These are phyloP conservation scores for Chaenogobius annularis DNA, from an alignment of 2,113 vertebrate genomes.

Conservation along the genomic window DNA sequence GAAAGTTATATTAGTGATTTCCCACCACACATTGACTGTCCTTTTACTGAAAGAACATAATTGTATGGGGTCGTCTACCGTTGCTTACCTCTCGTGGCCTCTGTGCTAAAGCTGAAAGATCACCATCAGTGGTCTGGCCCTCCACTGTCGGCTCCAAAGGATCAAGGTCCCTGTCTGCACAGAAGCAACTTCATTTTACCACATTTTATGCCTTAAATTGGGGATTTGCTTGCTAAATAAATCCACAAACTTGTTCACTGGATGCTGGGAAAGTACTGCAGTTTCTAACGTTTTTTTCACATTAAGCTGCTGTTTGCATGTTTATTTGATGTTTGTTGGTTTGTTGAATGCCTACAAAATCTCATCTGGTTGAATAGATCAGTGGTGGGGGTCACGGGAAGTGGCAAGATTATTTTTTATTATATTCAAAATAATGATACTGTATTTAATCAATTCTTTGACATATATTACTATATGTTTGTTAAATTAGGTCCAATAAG, in stretches of 20 bases:
- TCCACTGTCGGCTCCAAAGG: constrained; percentile 53
- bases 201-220: constrained; percentile 45
- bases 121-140: constrained; percentile 45
- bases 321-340: not conserved
- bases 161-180: constrained; percentile 51
- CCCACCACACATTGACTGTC: constrained; percentile 4
- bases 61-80: constrained; percentile 23
- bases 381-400: no score
- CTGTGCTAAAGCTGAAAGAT: constrained; percentile 41
- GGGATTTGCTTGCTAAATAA: constrained; percentile 24
- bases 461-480: no score
- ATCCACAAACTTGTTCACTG: constrained; percentile 8
- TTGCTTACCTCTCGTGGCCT: constrained; percentile 28
- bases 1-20: not conserved
- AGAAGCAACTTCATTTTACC: constrained; percentile 58
- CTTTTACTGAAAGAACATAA: constrained; percentile 23
- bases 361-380: no score
- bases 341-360: not conserved
- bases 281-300: constrained; percentile 14
- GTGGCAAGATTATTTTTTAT: no score
- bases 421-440: no score
- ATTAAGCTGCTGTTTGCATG: not conserved
- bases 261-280: constrained; percentile 26
- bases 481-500: no score
- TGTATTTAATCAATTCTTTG: no score